Base-by-base conservation (phyloP, 2,888 invertebrate genomes). In the Herminia tarsipennalis region DNA sequence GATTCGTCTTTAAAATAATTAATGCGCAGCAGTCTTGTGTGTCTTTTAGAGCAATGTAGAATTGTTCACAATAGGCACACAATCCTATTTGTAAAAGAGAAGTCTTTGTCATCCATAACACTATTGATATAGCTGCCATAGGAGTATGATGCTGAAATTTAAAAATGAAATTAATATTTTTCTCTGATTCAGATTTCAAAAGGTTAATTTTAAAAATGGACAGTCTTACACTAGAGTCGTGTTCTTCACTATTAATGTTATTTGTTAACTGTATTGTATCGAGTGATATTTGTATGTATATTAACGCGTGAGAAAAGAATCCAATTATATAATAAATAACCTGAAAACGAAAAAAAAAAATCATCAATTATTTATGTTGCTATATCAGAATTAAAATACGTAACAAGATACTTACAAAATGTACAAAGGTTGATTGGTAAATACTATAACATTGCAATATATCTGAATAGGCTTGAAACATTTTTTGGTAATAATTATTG, bases 381-480 rank as follows among this genome's bases (percentile, higher is more conserved):
- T 25, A 12, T 12, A 5, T 25, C 5, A 12, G 0, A n/a, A n/a
- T n/a, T n/a, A n/a, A n/a, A n/a, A n/a, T n/a, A n/a, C n/a, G n/a
- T n/a, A n/a, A n/a, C n/a, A n/a, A n/a, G n/a, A n/a, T n/a, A n/a
- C 8, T 58, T 33, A 58, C 57, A 2, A 12, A 25, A 5, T 13
- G 10, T n/a, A 40, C 32, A 25, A 25, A 54, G 20, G 22, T 16
- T 1, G 2, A 2, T 35, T 35, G 35, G 12, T 39, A 33, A 1
- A 34, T 9, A 5, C 39, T 6, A 22, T 49, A 57, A 27, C 47
- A 57, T 6, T 53, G 4, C 8, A 53, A 27, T 21, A 57, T 57
- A n/a, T 57, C 24, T 6, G 22, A 9, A 8, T 39, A 57, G 1
- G 33, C 14, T 17, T 42, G 10, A 20, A 49, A 57, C 22, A 53